These are phyloP conservation scores for Pygoscelis adeliae DNA, from an alignment of 2,113 vertebrate species.

Conservation along the genomic window DNA sequence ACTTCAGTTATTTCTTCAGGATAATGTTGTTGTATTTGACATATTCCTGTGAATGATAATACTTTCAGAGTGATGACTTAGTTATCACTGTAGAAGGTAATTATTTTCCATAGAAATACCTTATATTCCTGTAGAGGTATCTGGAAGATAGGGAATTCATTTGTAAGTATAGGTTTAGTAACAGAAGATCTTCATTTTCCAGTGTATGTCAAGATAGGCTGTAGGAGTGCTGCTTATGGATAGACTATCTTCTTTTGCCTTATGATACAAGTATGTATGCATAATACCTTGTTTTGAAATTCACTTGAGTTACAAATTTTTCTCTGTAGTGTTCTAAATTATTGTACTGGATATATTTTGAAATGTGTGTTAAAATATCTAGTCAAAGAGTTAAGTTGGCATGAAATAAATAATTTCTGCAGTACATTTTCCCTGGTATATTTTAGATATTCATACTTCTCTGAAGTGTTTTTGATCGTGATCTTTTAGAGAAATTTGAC, in stretches of 20 bases:
- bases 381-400: constrained; percentile 64
- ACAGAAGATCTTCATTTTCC: constrained; percentile 28
- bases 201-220: constrained; percentile 15
- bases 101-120: not conserved
- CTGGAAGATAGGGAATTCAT: not conserved
- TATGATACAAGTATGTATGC: constrained; percentile 33
- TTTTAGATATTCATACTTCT: not conserved
- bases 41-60: not conserved
- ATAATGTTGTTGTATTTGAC: not conserved
- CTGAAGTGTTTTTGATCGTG: not conserved
- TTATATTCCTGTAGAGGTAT: not conserved
- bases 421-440: not conserved
- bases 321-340: constrained; percentile 70
- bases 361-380: constrained; percentile 64
- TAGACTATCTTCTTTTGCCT: constrained; percentile 65
- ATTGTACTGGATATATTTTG: constrained; percentile 67
- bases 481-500: not conserved
- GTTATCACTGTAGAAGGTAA: not conserved
- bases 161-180: not conserved
- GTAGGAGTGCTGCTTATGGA: constrained; percentile 59
- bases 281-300: constrained; percentile 62
- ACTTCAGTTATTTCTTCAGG: not conserved
- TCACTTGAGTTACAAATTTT: constrained; percentile 19
- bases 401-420: constrained; percentile 73
- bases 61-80: not conserved